phyloP scores from a whole-genome alignment of 2,888 invertebrate genomes.

The Dynastes grantii region DNA sequence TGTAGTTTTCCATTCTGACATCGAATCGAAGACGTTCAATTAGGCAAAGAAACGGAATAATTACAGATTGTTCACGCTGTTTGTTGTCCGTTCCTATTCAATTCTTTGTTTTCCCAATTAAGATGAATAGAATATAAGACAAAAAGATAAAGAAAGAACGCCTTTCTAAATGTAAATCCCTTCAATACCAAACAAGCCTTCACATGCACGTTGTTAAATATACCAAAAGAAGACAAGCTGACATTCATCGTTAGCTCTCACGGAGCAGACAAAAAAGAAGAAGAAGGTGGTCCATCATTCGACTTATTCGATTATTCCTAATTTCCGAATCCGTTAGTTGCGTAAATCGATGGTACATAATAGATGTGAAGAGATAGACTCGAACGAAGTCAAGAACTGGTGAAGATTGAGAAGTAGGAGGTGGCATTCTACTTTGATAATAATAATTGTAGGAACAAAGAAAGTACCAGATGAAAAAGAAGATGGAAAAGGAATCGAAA shows the following conservation, averaged over 20 bases:
- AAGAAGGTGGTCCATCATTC: neutral
- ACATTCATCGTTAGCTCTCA: neutral
- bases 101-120: constrained; percentile 32
- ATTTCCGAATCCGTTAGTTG: constrained; percentile 32
- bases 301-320: constrained; percentile 35
- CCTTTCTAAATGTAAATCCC: constrained; percentile 44
- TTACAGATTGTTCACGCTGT: constrained; percentile 44
- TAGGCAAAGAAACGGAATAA: constrained; percentile 24
- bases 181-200: constrained; percentile 14
- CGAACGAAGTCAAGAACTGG: constrained; percentile 2
- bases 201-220: neutral
- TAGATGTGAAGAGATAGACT: neutral
- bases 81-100: constrained; percentile 16
- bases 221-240: neutral
- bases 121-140: constrained; percentile 7
- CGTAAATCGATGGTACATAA: constrained; percentile 4
- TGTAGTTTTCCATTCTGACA: neutral
- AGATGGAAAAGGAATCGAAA: constrained; percentile 51
- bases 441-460: neutral
- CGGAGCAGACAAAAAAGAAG: neutral
- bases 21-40: constrained; percentile 11
- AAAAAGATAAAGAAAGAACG: neutral
- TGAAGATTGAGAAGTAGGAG: neutral
- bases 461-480: constrained; percentile 14
- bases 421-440: neutral